phyloP scores from a whole-genome alignment of 2,888 invertebrate species.

The Polymixis lichenea region DNA sequence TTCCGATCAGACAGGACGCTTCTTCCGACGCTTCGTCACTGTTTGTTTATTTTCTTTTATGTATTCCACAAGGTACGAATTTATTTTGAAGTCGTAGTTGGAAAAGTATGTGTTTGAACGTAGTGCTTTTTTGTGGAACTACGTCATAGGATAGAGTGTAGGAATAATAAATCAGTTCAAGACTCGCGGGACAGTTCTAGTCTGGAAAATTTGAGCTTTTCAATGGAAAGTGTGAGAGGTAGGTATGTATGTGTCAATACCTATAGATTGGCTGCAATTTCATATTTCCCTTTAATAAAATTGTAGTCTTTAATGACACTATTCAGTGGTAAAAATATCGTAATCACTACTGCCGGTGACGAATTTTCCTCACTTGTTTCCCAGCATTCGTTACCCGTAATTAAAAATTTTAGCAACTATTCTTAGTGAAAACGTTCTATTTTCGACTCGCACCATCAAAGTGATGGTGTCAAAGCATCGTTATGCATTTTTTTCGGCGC shows the following conservation, averaged over 20 bases:
- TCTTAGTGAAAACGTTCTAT: conserved; percentile 65
- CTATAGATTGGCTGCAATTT: background rate
- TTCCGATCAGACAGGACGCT: conserved; percentile 80
- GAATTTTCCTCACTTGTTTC: conserved; percentile 18
- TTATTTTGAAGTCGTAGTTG: conserved; percentile 62
- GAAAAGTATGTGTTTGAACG: conserved; percentile 51
- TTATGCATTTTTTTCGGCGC: conserved; percentile 82
- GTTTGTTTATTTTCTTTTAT: conserved; percentile 76
- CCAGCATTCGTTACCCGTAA: conserved; percentile 38
- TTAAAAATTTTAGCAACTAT: conserved; percentile 54
- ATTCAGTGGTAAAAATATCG: conserved; percentile 19
- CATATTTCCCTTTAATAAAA: background rate
- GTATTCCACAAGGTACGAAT: conserved; percentile 68
- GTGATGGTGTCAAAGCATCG: conserved; percentile 74
- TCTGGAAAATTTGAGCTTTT: background rate
- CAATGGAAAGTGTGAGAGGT: background rate
- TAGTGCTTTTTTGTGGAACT: conserved; percentile 31
- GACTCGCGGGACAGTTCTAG: background rate
- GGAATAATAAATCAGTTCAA: conserved; percentile 30
- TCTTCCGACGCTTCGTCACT: conserved; percentile 72
- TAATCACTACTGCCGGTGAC: background rate
- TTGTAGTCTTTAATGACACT: background rate
- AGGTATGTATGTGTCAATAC: background rate
- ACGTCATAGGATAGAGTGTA: conserved; percentile 24
- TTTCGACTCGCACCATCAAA: conserved; percentile 70